Evolutionary conservation across 2,113 vertebrate genomes (phyloP).

Genomic region (Psilopogon haemacephalus): DNA sequence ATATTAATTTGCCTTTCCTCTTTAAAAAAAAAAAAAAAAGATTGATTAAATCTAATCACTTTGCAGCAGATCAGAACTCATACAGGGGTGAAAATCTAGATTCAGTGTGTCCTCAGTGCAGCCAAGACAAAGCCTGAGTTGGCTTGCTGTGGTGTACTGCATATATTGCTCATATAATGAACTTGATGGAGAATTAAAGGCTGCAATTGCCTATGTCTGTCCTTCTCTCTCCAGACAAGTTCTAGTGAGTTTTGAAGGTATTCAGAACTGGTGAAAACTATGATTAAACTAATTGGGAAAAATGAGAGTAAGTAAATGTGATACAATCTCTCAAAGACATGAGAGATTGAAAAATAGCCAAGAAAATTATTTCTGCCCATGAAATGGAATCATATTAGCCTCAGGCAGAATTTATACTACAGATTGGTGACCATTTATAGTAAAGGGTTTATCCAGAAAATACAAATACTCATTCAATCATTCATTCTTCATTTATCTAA

Average conservation of each 20-base stretch:
- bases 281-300: neutral
- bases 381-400: neutral
- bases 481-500: neutral
- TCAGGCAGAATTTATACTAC: neutral
- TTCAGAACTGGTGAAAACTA: neutral
- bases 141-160: neutral
- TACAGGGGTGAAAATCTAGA: neutral
- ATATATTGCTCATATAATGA: neutral
- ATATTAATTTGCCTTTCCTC: neutral
- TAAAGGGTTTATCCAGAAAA: neutral
- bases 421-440: neutral
- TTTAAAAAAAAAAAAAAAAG: neutral
- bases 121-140: neutral
- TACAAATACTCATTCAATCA: neutral
- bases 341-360: neutral
- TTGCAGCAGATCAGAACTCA: neutral
- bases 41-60: neutral
- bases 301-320: neutral
- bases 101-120: neutral
- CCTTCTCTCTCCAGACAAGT: neutral
- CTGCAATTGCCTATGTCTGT: neutral
- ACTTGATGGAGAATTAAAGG: neutral
- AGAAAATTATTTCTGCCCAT: neutral
- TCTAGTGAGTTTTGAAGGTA: neutral
- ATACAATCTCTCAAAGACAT: neutral